Evolutionary conservation across 2,888 invertebrate species (phyloP).

Genomic region (Orthosia incerta): DNA sequence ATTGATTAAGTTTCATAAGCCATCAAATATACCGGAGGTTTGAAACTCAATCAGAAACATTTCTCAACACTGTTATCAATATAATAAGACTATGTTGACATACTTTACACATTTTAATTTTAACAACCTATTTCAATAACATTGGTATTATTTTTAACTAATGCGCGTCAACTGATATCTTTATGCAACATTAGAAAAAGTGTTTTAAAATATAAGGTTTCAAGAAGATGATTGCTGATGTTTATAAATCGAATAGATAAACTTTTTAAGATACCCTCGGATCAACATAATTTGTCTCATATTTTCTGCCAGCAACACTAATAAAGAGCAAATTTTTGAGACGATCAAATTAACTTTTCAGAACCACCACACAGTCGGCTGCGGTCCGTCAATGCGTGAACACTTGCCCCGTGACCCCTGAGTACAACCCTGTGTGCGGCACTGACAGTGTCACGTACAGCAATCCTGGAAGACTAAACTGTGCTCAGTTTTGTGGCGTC

Average conservation of each 20-base stretch:
- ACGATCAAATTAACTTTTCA: conserved; percentile 40
- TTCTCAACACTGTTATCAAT: conserved; percentile 4
- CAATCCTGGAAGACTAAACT: conserved; percentile 77
- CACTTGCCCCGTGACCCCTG: conserved; percentile 65
- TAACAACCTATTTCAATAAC: neutral
- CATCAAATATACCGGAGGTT: neutral
- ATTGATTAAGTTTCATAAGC: neutral
- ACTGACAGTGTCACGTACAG: conserved; percentile 76
- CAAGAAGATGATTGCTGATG: neutral
- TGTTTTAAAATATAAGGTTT: neutral
- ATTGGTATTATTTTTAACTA: neutral
- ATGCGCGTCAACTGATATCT: neutral
- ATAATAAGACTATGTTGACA: conserved; percentile 1
- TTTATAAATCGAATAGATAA: neutral
- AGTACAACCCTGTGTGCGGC: conserved; percentile 86
- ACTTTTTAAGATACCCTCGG: neutral
- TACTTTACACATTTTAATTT: conserved; percentile 1
- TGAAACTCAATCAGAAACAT: neutral
- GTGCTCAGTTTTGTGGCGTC: conserved; percentile 79
- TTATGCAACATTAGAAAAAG: neutral
- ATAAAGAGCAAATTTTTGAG: neutral
- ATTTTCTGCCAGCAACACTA: neutral
- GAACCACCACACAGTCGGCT: conserved; percentile 57
- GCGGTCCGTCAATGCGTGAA: conserved; percentile 58
- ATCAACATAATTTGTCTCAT: neutral